Conservation (phyloP, 2,888 invertebrate species). For the Cybosia mesomella region DNA sequence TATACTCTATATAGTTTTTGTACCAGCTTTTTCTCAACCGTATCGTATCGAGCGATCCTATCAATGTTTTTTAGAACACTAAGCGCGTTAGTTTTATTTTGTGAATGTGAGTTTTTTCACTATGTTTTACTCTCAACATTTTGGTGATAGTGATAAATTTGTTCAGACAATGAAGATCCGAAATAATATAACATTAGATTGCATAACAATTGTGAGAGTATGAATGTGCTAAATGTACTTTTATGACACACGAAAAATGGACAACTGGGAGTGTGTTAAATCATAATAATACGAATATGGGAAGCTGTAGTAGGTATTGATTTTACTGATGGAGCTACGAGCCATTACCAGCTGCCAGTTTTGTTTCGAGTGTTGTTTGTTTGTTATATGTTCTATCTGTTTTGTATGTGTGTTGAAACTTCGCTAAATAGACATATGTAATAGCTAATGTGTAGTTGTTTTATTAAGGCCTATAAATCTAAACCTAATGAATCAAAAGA, state of each 20-base stretch:
- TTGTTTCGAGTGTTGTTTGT: not conserved
- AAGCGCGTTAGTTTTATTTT: not conserved
- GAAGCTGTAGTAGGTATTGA: not conserved
- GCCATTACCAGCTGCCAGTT: not conserved
- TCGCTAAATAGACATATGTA: no score
- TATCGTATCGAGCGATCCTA: not conserved
- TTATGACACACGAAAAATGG: no score
- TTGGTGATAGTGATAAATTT: not conserved
- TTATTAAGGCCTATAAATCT: no score
- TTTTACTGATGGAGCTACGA: not conserved
- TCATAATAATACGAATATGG: no score
- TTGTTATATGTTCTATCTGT: no score
- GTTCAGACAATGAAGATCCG: not conserved
- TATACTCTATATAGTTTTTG: not conserved
- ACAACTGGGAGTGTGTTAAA: no score
- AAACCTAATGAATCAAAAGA: no score
- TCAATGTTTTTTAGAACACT: constrained; percentile 4
- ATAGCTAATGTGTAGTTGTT: no score
- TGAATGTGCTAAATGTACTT: not conserved
- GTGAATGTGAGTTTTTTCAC: not conserved
- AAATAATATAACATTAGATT: not conserved
- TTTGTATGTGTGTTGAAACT: no score
- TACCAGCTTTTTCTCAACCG: not conserved
- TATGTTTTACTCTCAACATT: not conserved
- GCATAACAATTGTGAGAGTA: not conserved